Evolutionary conservation across 1,140 invertebrate species (phyloP), one percentile per base, ranked within the genome.

Genomic region (Ooceraea biroi): DNA sequence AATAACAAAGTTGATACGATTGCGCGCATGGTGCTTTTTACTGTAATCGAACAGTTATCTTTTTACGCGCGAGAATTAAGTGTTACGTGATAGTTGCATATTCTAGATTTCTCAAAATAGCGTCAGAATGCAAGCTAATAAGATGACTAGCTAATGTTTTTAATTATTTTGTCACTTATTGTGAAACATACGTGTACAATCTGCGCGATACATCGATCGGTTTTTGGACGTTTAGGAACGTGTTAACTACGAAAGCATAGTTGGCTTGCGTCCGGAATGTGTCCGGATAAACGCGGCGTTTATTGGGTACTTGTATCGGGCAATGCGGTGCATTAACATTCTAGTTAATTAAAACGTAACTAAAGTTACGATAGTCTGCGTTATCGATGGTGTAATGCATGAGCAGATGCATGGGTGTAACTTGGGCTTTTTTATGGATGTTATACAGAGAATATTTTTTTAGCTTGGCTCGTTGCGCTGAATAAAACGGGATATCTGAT

Each of bases 341-440:
- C 85, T 63, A 76, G 80, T 83, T 90, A 90, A 90, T 90, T 90
- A 90, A 88, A 90, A 88, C 66, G 88, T 89, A 88, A 90, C 89
- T 86, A 83, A 89, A 89, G 86, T 85, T 90, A 80, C 80, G 84
- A 82, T 78, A 55, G 86, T 78, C 55, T 78, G 83, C 68, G 72
- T 83, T 83, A 83, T 84, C 66, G 58, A 57, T 19, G 72, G 57
- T 58, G 48, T 71, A 57, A 71, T 30, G 14, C 61, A 72, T 55
- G 50, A 11, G 55, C 72, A 72, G 66, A 63, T 58, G 86, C 2
- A 36, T 36, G 36, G n/a, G 69, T 83, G 77, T 52, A 66, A 30
- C 80, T 19, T 44, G 36, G 44, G 69, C 82, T 87, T 84, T 44
- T 82, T 74, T 69, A 44, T 30, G 50, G 46, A 80, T 68, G 74